phyloP scores from a whole-genome alignment of 2,888 invertebrate species.

The Catocala sponsa region DNA sequence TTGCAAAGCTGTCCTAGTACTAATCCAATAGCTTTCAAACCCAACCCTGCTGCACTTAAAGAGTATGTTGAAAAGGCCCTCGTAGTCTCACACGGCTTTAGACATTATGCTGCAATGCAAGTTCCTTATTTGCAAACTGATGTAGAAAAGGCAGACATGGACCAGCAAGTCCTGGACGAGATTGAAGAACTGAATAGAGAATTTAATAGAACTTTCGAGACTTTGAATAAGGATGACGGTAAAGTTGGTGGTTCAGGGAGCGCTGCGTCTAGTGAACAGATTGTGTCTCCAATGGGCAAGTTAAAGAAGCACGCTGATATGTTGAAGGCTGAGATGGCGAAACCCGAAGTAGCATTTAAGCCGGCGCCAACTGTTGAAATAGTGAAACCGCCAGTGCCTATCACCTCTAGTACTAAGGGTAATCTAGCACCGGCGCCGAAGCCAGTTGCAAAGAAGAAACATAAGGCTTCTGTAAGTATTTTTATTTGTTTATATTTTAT shows the following conservation, averaged over 20 bases:
- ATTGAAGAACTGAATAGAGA: slow-evolving; percentile 81
- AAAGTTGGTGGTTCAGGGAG: too few species aligned
- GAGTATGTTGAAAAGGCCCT: slow-evolving; percentile 89
- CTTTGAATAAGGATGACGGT: slow-evolving; percentile 54
- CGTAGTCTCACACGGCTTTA: slow-evolving; percentile 92
- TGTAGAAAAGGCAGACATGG: slow-evolving; percentile 63
- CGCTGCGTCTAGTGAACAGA: background rate
- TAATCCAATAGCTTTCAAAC: slow-evolving; percentile 69
- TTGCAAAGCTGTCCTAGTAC: slow-evolving; percentile 72
- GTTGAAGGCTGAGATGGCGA: background rate
- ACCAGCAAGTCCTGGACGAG: slow-evolving; percentile 70
- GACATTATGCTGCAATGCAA: slow-evolving; percentile 85
- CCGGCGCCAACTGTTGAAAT: slow-evolving; percentile 10
- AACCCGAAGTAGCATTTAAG: slow-evolving; percentile 17
- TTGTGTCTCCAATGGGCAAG: slow-evolving; percentile 58
- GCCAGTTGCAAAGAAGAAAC: slow-evolving; percentile 80
- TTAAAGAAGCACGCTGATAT: slow-evolving; percentile 25
- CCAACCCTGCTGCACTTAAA: slow-evolving; percentile 64
- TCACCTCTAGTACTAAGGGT: background rate
- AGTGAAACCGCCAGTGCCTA: slow-evolving; percentile 13
- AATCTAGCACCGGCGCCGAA: slow-evolving; percentile 53
- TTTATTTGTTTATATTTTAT: background rate
- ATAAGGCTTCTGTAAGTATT: slow-evolving; percentile 74
- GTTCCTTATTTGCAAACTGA: slow-evolving; percentile 66
- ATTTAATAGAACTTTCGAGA: slow-evolving; percentile 80